Conservation (phyloP, 2,888 invertebrate genomes). For the Amiota mariae region DNA sequence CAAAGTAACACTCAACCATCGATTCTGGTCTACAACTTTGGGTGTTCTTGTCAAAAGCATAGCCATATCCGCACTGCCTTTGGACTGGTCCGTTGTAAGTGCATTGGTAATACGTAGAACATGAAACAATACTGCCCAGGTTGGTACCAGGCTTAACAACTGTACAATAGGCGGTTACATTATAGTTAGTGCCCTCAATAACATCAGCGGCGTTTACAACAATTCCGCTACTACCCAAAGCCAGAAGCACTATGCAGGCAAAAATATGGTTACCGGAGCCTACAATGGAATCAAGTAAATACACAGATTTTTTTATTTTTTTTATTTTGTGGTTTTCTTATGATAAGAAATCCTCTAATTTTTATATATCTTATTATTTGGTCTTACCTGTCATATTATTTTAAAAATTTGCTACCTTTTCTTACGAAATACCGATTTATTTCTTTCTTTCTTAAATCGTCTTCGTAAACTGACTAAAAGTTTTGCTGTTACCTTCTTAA, state of each 20-base stretch:
- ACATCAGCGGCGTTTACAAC: not conserved
- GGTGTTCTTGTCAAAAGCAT: conserved; percentile 46
- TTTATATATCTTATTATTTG: too few species aligned
- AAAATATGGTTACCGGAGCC: conserved; percentile 38
- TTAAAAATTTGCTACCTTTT: not conserved
- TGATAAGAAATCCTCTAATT: not conserved
- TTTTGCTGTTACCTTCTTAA: conserved; percentile 2
- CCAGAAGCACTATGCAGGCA: conserved; percentile 36
- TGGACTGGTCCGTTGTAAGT: conserved; percentile 18
- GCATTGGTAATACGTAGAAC: conserved; percentile 48
- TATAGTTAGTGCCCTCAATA: conserved; percentile 40
- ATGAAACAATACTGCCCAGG: conserved; percentile 46
- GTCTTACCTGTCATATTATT: not conserved
- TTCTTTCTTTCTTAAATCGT: not conserved
- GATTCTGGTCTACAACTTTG: conserved; percentile 41
- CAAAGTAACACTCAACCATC: conserved; percentile 40
- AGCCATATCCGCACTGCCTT: conserved; percentile 12
- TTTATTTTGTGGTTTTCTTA: not conserved
- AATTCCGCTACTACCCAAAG: not conserved
- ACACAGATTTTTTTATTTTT: not conserved
- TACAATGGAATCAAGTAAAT: conserved; percentile 23
- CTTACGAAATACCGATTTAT: not conserved
- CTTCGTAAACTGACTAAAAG: not conserved
- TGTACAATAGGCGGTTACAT: conserved; percentile 45
- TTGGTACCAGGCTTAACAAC: conserved; percentile 41